Base-by-base conservation (phyloP, 2,888 invertebrate species). In the Uropetala carovei region DNA sequence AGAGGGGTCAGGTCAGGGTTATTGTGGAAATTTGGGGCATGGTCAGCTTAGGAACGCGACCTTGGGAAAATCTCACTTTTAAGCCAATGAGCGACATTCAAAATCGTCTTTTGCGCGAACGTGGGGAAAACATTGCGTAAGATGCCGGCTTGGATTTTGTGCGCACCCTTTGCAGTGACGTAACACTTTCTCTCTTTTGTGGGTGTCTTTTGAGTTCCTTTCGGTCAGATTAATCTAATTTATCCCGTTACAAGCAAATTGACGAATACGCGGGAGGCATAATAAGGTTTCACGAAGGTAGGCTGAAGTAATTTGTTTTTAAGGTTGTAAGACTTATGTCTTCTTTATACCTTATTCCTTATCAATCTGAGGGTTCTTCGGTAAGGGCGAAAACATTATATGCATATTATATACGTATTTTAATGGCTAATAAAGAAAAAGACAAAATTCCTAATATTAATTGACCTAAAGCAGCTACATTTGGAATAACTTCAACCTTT, bases 41-140 rank as follows among this genome's bases (percentile, higher is more conserved):
- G 89, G 89, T 89, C 89, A 89, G 83, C 83, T 18, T 57, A 43
- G 43, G 43, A 43, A 27, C 75, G 75, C 89, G 60, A 89, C 89
- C 89, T 89, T 89, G 64, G 9, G 13, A 43, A n/a, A 64, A 18
- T 30, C 27, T 8, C 60, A 86, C 43, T 85, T 85, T 85, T 59
- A 57, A 85, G 22, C n/a, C 60, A 14, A 59, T n/a, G 89, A 64
- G 68, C 18, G 30, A 89, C 43, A 56, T 64, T 85, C 22, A 10
- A 27, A 86, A 57, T 86, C 86, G 30, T 43, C 43, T 64, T 64
- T 89, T 43, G 43, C 43, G 89, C 64, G 59, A 56, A 56, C 30
- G 43, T 59, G 27, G 16, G 64, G 14, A 75, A 75, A 27, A 75
- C 75, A 27, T 75, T 75, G 27, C 75, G 75, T 75, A 75, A 75